phyloP scores from a whole-genome alignment of 2,113 vertebrate genomes.

The Camelus bactrianus region DNA sequence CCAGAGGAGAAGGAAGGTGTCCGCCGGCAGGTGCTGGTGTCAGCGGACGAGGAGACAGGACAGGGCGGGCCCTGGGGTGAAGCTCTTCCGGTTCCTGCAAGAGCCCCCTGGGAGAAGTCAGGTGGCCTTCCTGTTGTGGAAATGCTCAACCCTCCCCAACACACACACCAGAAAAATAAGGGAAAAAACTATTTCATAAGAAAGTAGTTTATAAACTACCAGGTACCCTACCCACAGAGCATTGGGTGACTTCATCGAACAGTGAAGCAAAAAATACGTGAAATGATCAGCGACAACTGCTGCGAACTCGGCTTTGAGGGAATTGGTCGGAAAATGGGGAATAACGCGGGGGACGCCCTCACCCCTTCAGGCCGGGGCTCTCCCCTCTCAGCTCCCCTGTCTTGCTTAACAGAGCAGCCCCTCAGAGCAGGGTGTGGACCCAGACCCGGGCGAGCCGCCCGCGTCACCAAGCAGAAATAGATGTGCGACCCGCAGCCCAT shows the following conservation, averaged over 20 bases:
- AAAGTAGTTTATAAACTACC: not conserved
- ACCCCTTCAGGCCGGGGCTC: not conserved
- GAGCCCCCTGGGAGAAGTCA: not conserved
- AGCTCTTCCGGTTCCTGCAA: not conserved
- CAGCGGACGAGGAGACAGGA: too few species aligned
- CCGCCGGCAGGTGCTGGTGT: not conserved
- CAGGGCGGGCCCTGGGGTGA: fast-evolving
- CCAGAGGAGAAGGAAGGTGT: not conserved
- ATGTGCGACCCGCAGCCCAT: not conserved
- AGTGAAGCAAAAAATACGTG: not conserved
- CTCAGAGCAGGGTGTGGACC: fast-evolving
- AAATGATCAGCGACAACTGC: not conserved
- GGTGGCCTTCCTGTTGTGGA: not conserved
- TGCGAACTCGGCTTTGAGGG: not conserved
- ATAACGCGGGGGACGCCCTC: fast-evolving
- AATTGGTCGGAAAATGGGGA: too few species aligned
- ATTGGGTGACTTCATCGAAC: not conserved
- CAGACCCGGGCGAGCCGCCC: fast-evolving
- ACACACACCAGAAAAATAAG: not conserved
- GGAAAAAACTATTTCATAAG: not conserved
- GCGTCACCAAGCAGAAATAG: not conserved
- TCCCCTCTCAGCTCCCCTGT: not conserved
- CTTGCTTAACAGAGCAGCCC: not conserved
- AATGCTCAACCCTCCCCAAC: not conserved
- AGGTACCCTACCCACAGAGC: too few species aligned